Conservation (phyloP, 2,797 vertebrate genomes). For the Alosa sapidissima region DNA sequence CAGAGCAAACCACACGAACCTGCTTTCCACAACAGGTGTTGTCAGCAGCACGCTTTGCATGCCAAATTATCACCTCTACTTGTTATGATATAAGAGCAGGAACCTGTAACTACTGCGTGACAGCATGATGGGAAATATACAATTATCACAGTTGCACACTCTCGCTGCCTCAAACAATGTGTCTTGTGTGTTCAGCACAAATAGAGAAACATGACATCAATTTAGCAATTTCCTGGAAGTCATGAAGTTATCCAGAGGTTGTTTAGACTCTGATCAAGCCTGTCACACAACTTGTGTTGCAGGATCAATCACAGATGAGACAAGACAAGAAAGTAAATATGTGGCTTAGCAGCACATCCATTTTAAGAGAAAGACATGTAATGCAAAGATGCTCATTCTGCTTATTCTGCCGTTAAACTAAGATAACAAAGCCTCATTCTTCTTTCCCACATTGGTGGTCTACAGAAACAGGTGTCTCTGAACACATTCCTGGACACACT, state of each 20-base stretch:
- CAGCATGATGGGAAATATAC: not conserved
- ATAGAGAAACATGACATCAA: not conserved
- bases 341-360: not conserved
- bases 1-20: slow-evolving; percentile 87
- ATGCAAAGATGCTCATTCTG: slow-evolving; percentile 9
- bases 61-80: not conserved
- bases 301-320: not conserved
- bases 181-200: not conserved
- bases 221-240: not conserved
- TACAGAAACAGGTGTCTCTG: slow-evolving; percentile 95
- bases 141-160: not conserved
- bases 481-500: slow-evolving; percentile 95
- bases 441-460: not conserved
- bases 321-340: not conserved
- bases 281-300: not conserved
- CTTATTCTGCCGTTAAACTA: not conserved
- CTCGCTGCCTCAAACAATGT: not conserved
- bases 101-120: not conserved
- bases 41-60: not conserved
- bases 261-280: not conserved
- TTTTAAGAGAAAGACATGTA: not conserved
- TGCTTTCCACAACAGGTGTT: slow-evolving; percentile 94
- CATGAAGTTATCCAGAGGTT: not conserved
- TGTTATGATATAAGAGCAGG: not conserved
- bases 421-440: not conserved